A percentile compares a stretch with the other conserved stretches of the same genome.
Evolutionary conservation across 2,797 vertebrate species (phyloP).

Genomic region (Poecilia velifera): DNA sequence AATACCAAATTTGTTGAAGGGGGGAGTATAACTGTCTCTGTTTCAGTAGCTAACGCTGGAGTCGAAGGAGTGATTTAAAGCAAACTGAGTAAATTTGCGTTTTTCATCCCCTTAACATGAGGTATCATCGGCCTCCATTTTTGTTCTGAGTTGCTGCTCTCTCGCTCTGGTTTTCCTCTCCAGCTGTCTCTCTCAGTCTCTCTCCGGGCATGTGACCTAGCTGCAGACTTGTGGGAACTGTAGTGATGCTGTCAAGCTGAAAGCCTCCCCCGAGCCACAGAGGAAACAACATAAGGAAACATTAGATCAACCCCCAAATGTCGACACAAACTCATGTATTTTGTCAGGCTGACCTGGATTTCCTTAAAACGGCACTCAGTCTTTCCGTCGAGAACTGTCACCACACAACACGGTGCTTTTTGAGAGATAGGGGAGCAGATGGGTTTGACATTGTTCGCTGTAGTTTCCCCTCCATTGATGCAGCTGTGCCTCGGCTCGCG

Average conservation of each 20-base stretch:
- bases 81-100: constrained; percentile 11
- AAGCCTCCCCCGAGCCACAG: constrained; percentile 68
- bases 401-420: constrained; percentile 58
- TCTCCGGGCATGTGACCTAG: constrained; percentile 71
- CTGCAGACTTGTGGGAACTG: constrained; percentile 74
- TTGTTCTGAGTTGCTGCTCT: constrained; percentile 30
- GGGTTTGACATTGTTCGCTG: constrained; percentile 62
- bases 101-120: constrained; percentile 15
- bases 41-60: not conserved
- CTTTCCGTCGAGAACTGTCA: constrained; percentile 61
- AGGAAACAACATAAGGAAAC: constrained; percentile 76
- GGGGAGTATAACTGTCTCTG: constrained; percentile 4
- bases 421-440: constrained; percentile 65
- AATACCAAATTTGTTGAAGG: constrained; percentile 23
- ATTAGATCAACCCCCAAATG: constrained; percentile 77
- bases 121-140: constrained; percentile 45
- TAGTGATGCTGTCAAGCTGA: constrained; percentile 75
- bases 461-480: constrained; percentile 45
- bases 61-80: not conserved
- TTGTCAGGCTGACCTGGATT: constrained; percentile 82
- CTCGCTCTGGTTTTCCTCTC: constrained; percentile 30
- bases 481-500: constrained; percentile 28
- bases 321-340: constrained; percentile 68
- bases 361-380: constrained; percentile 67
- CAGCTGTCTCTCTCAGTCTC: constrained; percentile 39